Evolutionary conservation across 1,140 invertebrate genomes (phyloP), one percentile per base, ranked within the genome.

Genomic region (Rhagoletis pomonella): DNA sequence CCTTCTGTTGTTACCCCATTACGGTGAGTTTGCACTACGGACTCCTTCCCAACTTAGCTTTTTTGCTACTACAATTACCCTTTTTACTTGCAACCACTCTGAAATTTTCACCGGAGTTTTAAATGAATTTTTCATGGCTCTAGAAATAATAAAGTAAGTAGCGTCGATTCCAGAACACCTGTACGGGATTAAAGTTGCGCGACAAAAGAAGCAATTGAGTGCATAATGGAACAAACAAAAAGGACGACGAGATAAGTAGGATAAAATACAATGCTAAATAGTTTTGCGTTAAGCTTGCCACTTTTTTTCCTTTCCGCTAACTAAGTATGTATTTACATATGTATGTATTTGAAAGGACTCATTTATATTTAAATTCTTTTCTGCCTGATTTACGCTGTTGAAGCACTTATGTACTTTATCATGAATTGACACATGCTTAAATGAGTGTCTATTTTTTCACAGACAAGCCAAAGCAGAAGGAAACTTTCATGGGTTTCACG

Each of bases 91-190:
- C 39, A 4, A n/a, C n/a, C n/a, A 9, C 42, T 44, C 44, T 10
- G 29, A 10, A 81, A 19, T 81, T 81, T 55, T 47, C n/a, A 81
- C 47, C 73, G 73, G 73, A 81, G 73, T 55, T 81, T 81, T 81
- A 5, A 55, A 81, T 81, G 73, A 81, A 73, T 81, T 81, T 81
- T 81, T 81, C 50, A 81, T 81, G 17, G 73, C 73, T 55, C 44
- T 81, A 19, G 47, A 81, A 81, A 81, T 81, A 55, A 19, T 81
- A 55, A 50, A 55, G 55, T 81, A 81, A 55, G 50, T 81, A 81
- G 73, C 67, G 42, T 47, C 73, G 73, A 55, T 81, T 19, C 73
- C 73, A 42, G 73, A 81, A 81, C 73, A 81, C 73, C 73, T 81
- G 73, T 81, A 81, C 42, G 44, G 73, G 73, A 81, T 81, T 81